A percentile compares a stretch with the other conserved stretches of the same genome.
Conservation (phyloP, 2,113 vertebrate genomes). For the Parotia lawesii region DNA sequence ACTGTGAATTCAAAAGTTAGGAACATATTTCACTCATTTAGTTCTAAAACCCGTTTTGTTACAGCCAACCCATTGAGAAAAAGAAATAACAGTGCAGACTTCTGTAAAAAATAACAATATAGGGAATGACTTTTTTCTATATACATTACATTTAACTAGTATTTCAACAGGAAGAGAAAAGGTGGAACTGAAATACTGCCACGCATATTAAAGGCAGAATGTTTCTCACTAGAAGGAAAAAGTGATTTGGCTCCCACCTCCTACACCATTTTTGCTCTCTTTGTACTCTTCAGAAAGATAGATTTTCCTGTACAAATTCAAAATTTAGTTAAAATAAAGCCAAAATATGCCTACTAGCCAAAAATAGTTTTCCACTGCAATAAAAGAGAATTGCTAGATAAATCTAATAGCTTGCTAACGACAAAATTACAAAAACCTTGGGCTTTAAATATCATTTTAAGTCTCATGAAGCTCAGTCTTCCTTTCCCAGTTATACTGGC, state of each 20-base stretch:
- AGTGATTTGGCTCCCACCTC: neutral
- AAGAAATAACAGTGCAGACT: neutral
- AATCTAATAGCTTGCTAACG: neutral
- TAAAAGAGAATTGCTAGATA: neutral
- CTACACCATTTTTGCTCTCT: neutral
- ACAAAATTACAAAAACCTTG: neutral
- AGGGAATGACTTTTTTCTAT: neutral
- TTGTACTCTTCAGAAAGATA: neutral
- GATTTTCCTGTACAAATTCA: neutral
- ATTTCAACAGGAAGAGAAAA: neutral
- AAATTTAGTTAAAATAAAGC: neutral
- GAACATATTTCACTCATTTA: neutral
- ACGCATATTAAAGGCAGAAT: neutral
- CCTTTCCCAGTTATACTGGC: neutral
- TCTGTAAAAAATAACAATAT: neutral
- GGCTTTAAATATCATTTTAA: neutral
- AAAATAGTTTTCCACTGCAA: neutral
- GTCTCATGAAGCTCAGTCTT: neutral
- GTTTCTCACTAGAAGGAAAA: neutral
- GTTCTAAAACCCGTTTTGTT: neutral
- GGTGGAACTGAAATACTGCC: neutral
- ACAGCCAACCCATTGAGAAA: neutral
- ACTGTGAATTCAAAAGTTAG: neutral
- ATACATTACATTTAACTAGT: neutral
- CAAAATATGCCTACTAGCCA: neutral